A percentile compares a stretch with the other conserved stretches of the same genome.
Conservation (phyloP, 2,113 vertebrate species). For the Phaethornis superciliosus region DNA sequence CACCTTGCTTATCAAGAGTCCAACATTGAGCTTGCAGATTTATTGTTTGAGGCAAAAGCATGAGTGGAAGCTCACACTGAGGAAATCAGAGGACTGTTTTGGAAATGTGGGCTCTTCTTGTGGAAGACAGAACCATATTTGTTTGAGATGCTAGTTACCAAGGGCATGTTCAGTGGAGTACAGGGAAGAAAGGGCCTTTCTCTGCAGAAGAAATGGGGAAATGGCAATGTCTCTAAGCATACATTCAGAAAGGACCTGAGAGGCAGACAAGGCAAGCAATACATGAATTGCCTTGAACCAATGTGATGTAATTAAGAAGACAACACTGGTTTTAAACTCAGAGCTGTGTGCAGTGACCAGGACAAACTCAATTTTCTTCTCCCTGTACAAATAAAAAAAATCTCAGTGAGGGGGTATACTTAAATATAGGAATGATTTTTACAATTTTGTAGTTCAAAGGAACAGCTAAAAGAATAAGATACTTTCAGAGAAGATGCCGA, state of each 20-base stretch:
- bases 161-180: background rate
- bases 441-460: background rate
- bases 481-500: background rate
- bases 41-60: too few relatives aligned
- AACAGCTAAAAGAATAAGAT: background rate
- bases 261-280: background rate
- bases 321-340: background rate
- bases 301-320: background rate
- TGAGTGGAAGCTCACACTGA: background rate
- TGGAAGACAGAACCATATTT: background rate
- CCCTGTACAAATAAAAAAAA: background rate
- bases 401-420: background rate
- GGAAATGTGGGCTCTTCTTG: background rate
- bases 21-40: too few relatives aligned
- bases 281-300: background rate
- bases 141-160: background rate
- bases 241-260: background rate
- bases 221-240: background rate
- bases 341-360: background rate
- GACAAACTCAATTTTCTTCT: background rate
- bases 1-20: too few relatives aligned
- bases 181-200: background rate
- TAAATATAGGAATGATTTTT: background rate
- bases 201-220: background rate
- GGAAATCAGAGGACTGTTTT: background rate